These are phyloP conservation scores for Triplophysa rosa DNA, from an alignment of 2,113 vertebrate genomes.

Conservation along the genomic window DNA sequence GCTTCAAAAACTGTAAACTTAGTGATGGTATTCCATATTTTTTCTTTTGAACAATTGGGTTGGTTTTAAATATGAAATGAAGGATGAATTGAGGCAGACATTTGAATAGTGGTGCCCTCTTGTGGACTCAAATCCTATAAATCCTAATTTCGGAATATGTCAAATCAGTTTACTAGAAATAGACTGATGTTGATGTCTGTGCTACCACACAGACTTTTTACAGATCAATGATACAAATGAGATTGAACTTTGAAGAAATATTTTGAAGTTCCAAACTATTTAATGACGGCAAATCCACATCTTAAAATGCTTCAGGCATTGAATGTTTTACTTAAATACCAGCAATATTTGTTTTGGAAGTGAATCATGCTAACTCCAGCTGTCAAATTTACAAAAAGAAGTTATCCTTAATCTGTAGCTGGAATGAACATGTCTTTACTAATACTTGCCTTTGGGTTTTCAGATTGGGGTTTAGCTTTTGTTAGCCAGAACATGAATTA, in stretches of 20 bases:
- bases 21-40: background rate
- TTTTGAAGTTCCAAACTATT: background rate
- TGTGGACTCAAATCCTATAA: constrained; percentile 20
- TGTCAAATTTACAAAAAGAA: constrained; percentile 25
- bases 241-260: background rate
- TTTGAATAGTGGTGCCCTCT: constrained; percentile 28
- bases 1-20: background rate
- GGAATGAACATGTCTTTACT: constrained; percentile 23
- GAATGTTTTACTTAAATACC: background rate
- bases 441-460: constrained; percentile 36
- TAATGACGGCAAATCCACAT: too few relatives aligned
- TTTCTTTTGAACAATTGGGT: background rate
- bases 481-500: constrained; percentile 48
- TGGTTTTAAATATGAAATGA: background rate
- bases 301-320: background rate
- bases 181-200: background rate
- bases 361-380: constrained; percentile 34
- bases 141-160: background rate
- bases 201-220: background rate
- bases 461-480: constrained; percentile 27
- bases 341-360: constrained; percentile 23
- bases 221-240: too few relatives aligned
- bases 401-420: constrained; percentile 12
- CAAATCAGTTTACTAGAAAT: background rate
- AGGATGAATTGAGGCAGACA: background rate